phyloP scores from a whole-genome alignment of 2,113 vertebrate genomes.

The Riparia riparia region DNA sequence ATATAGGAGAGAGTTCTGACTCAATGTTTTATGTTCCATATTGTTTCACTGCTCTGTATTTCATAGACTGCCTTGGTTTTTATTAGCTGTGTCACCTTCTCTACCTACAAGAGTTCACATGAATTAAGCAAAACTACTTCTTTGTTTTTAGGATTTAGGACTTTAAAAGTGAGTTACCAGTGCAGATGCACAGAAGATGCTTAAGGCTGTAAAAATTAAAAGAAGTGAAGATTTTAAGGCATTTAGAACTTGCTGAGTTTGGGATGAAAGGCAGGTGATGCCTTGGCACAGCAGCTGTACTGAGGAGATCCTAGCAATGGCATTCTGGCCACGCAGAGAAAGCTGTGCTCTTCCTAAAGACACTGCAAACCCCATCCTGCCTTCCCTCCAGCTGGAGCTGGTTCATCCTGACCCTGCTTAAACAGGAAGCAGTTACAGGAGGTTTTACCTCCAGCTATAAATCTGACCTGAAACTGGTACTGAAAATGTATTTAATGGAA shows the following conservation, averaged over 20 bases:
- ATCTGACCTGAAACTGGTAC: neutral
- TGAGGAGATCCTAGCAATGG: neutral
- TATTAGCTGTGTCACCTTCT: neutral
- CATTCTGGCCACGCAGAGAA: neutral
- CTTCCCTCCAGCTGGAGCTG: neutral
- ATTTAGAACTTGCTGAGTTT: neutral
- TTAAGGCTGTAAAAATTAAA: neutral
- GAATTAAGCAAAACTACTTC: rapidly evolving
- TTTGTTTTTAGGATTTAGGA: neutral
- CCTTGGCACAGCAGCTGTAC: neutral
- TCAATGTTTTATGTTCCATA: neutral
- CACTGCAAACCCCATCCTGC: neutral
- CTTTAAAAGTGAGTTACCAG: neutral
- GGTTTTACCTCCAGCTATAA: neutral
- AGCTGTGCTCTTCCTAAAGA: neutral
- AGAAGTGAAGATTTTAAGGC: neutral
- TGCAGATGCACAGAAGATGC: neutral
- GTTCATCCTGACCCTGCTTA: neutral
- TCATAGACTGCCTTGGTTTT: neutral
- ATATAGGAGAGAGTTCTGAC: neutral
- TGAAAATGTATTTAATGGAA: neutral
- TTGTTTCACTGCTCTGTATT: neutral
- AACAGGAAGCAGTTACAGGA: neutral
- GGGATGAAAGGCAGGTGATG: neutral
- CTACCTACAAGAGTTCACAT: rapidly evolving